A percentile compares a stretch with the other conserved stretches of the same genome.
Conservation (phyloP, 2,888 invertebrate genomes). For the Lasioglossum leucozonium region DNA sequence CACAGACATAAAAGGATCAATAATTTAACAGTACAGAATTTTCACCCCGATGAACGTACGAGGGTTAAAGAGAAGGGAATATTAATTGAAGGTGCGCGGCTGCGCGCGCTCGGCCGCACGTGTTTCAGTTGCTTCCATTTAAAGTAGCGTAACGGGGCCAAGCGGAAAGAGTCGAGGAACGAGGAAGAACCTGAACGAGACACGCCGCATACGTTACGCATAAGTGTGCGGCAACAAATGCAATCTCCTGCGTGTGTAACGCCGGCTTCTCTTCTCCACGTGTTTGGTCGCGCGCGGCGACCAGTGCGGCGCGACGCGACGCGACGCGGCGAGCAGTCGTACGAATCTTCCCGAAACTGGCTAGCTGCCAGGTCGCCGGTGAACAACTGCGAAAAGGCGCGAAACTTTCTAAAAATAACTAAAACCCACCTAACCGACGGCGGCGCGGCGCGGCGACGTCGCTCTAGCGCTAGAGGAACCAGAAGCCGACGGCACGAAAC, state of each 20-base stretch:
- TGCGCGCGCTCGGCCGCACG: background rate
- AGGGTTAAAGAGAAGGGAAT: slow-evolving; percentile 18
- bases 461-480: background rate
- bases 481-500: slow-evolving; percentile 22
- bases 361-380: slow-evolving; percentile 62
- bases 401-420: slow-evolving; percentile 70
- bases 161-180: slow-evolving; percentile 65
- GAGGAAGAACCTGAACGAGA: slow-evolving; percentile 63
- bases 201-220: slow-evolving; percentile 36
- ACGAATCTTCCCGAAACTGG: slow-evolving; percentile 64
- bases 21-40: too few relatives aligned
- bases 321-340: slow-evolving; percentile 29
- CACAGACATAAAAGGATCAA: too few relatives aligned
- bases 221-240: slow-evolving; percentile 53
- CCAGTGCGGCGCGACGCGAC: background rate
- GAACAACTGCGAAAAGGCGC: slow-evolving; percentile 69
- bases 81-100: slow-evolving; percentile 1
- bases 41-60: too few relatives aligned
- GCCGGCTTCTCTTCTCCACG: slow-evolving; percentile 51
- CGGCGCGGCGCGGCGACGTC: background rate
- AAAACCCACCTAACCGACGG: slow-evolving; percentile 52
- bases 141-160: slow-evolving; percentile 57
- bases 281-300: slow-evolving; percentile 40
- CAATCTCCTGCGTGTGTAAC: slow-evolving; percentile 28
- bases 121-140: slow-evolving; percentile 38